Evolutionary conservation across 2,113 vertebrate species (phyloP).

Genomic region (Plecturocebus donacophilus): DNA sequence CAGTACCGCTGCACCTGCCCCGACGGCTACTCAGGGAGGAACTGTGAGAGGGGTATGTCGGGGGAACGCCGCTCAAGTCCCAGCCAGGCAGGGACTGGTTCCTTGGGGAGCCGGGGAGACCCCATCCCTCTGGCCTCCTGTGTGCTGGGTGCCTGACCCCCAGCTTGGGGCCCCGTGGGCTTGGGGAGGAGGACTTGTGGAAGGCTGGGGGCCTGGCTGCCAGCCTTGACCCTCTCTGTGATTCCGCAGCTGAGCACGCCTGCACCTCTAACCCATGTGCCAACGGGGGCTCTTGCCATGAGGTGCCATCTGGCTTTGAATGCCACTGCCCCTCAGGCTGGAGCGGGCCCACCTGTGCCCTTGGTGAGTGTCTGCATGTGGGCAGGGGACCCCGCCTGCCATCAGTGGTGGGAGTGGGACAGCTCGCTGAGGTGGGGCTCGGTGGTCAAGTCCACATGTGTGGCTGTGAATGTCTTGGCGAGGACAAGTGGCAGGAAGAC

Average conservation of each 20-base stretch:
- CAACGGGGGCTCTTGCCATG: slow-evolving; percentile 94
- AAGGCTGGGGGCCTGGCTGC: rapidly evolving
- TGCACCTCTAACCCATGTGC: slow-evolving; percentile 97
- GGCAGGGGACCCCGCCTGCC: background rate
- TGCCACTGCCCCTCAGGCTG: slow-evolving; percentile 95
- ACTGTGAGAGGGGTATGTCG: slow-evolving; percentile 93
- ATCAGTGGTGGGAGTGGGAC: background rate
- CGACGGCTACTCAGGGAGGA: slow-evolving; percentile 94
- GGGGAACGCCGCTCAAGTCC: background rate
- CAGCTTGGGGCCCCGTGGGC: background rate
- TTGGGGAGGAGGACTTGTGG: rapidly evolving
- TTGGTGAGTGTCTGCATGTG: slow-evolving; percentile 86
- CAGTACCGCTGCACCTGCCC: slow-evolving; percentile 95
- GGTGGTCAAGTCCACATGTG: rapidly evolving
- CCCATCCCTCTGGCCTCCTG: rapidly evolving
- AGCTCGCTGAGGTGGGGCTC: rapidly evolving
- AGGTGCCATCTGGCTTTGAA: slow-evolving; percentile 93
- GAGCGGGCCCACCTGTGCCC: slow-evolving; percentile 95
- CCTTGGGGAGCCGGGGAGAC: background rate
- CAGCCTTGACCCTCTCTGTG: rapidly evolving
- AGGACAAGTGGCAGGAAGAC: background rate
- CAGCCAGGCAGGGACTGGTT: background rate
- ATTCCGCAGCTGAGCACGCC: slow-evolving; percentile 91
- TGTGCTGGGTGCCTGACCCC: rapidly evolving
- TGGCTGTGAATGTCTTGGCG: background rate